Evolutionary conservation across 2,113 vertebrate genomes (phyloP).

Genomic region (Passer domesticus): DNA sequence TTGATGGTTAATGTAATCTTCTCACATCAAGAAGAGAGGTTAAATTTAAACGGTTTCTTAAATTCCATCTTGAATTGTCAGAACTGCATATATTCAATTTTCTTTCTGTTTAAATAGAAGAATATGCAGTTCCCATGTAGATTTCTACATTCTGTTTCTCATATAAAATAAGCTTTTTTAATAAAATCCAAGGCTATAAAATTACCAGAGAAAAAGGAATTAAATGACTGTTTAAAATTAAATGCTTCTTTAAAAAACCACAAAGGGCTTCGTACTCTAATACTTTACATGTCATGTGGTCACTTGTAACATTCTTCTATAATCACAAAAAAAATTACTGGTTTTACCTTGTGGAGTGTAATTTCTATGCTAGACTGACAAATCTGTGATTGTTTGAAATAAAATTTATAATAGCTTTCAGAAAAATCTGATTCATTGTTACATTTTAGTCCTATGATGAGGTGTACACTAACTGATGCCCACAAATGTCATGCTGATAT

Average conservation of each 20-base stretch:
- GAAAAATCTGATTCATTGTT: not conserved
- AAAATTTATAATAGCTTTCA: not conserved
- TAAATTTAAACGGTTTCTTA: not conserved
- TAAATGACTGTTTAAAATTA: not conserved
- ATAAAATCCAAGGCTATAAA: not conserved
- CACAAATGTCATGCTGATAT: not conserved
- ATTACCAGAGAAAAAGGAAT: not conserved
- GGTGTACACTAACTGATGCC: not conserved
- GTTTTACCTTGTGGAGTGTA: not conserved
- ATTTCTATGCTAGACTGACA: not conserved
- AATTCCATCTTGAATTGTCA: not conserved
- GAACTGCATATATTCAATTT: not conserved
- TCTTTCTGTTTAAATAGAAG: not conserved
- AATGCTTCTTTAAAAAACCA: not conserved
- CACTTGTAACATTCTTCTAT: not conserved
- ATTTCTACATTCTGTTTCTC: not conserved
- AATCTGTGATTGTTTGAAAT: not conserved
- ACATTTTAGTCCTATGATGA: not conserved
- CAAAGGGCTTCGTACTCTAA: not conserved
- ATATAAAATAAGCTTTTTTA: not conserved
- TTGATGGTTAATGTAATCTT: not conserved
- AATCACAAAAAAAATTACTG: not conserved
- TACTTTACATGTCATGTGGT: not conserved
- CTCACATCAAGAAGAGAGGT: not conserved
- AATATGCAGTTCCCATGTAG: not conserved